Conservation (phyloP, 2,888 invertebrate genomes). For the Lasioglossum marginatum region DNA sequence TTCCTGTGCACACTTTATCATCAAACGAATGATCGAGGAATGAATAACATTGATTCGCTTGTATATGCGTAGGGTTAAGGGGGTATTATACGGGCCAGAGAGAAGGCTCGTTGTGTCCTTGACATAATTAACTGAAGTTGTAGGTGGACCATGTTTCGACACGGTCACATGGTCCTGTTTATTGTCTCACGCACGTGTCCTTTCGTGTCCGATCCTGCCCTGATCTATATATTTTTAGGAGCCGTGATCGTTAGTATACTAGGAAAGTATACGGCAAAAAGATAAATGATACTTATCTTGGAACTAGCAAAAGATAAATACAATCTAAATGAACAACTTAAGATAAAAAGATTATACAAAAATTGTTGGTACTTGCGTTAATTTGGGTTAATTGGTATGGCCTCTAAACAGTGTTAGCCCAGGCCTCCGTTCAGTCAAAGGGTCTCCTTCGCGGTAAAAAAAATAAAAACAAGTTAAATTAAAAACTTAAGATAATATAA, state of each 20-base stretch:
- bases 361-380: too few relatives aligned
- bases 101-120: conserved; percentile 73
- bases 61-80: conserved; percentile 64
- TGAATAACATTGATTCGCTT: conserved; percentile 56
- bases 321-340: too few relatives aligned
- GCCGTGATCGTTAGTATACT: not conserved
- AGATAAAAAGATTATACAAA: too few relatives aligned
- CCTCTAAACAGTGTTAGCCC: too few relatives aligned
- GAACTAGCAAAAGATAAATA: too few relatives aligned
- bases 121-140: conserved; percentile 76
- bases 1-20: conserved; percentile 40
- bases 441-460: too few relatives aligned
- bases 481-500: too few relatives aligned
- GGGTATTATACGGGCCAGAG: conserved; percentile 64
- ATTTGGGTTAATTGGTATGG: too few relatives aligned
- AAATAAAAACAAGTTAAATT: too few relatives aligned
- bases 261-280: not conserved
- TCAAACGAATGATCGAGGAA: conserved; percentile 48
- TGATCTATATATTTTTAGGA: conserved; percentile 2
- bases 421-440: too few relatives aligned
- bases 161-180: conserved; percentile 58
- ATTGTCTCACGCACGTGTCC: conserved; percentile 51
- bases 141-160: conserved; percentile 76
- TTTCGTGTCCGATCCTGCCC: conserved; percentile 48
- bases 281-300: not conserved